These are phyloP conservation scores for Drosophila leonis DNA, from an alignment of 2,888 invertebrate species.

Conservation along the genomic window DNA sequence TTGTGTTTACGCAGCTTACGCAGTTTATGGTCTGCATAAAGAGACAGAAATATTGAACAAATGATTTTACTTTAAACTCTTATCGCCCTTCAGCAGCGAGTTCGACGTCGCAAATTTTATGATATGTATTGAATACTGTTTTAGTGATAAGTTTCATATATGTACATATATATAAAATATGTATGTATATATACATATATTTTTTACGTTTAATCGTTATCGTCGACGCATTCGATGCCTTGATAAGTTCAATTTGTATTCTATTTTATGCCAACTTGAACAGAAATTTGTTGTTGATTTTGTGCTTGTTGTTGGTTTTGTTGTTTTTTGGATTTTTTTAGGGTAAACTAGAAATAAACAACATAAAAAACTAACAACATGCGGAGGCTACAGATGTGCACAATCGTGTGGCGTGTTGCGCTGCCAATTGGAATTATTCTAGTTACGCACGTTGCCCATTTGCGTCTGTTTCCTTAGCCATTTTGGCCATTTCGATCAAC, in stretches of 20 bases:
- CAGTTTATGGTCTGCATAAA: not conserved
- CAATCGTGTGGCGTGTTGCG: constrained; percentile 22
- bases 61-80: constrained; percentile 48
- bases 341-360: constrained; percentile 48
- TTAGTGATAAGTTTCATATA: constrained; percentile 27
- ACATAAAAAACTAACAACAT: constrained; percentile 23
- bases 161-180: not conserved
- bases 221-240: constrained; percentile 62
- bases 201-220: constrained; percentile 66
- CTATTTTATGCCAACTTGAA: constrained; percentile 71
- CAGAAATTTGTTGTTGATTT: constrained; percentile 55
- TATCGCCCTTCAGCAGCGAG: constrained; percentile 34
- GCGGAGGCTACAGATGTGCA: constrained; percentile 21
- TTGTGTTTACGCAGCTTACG: not conserved
- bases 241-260: constrained; percentile 78
- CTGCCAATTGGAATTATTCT: constrained; percentile 26
- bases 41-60: constrained; percentile 10
- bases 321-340: constrained; percentile 13
- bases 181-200: constrained; percentile 3
- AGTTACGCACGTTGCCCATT: constrained; percentile 8
- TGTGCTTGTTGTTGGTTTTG: constrained; percentile 22
- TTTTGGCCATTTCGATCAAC: constrained; percentile 12
- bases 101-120: constrained; percentile 33
- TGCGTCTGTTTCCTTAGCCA: constrained; percentile 13
- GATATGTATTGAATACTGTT: constrained; percentile 33